Conservation (phyloP, 2,888 invertebrate genomes). For the Morinoia aosen region DNA sequence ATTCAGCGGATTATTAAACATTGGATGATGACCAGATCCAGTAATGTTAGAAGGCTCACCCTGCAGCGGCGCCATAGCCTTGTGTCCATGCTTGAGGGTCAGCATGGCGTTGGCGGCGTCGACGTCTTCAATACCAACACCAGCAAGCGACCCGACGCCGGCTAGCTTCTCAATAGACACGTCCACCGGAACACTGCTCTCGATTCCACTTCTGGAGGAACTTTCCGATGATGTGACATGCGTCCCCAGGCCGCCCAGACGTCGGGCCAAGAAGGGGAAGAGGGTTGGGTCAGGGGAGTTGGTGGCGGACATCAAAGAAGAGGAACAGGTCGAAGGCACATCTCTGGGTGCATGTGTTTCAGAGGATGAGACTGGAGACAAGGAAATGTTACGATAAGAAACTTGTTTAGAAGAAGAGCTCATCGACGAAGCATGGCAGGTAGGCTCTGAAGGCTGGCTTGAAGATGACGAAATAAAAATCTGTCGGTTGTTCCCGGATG, state of each 20-base stretch:
- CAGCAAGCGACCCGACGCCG: slow-evolving; percentile 68
- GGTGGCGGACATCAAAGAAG: slow-evolving; percentile 64
- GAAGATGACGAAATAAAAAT: background rate
- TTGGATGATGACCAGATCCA: too few species aligned
- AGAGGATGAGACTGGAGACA: slow-evolving; percentile 41
- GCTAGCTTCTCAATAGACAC: background rate
- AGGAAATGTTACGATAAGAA: background rate
- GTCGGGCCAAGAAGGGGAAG: slow-evolving; percentile 85
- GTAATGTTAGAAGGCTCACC: slow-evolving; percentile 49
- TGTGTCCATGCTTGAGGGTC: slow-evolving; percentile 87
- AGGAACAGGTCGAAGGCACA: background rate
- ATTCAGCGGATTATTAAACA: too few species aligned
- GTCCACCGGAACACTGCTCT: background rate
- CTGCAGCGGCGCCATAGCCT: slow-evolving; percentile 74
- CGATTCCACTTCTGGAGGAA: background rate
- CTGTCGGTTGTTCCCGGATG: slow-evolving; percentile 23
- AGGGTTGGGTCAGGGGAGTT: slow-evolving; percentile 82
- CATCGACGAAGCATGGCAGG: background rate
- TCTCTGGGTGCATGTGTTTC: slow-evolving; percentile 64
- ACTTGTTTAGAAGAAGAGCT: background rate
- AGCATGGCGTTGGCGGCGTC: slow-evolving; percentile 86
- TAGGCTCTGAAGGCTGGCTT: slow-evolving; percentile 52
- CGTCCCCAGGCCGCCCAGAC: slow-evolving; percentile 75
- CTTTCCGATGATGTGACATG: slow-evolving; percentile 70
- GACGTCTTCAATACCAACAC: slow-evolving; percentile 76